Evolutionary conservation across 2,888 invertebrate genomes (phyloP).

Genomic region (Acronicta psi): DNA sequence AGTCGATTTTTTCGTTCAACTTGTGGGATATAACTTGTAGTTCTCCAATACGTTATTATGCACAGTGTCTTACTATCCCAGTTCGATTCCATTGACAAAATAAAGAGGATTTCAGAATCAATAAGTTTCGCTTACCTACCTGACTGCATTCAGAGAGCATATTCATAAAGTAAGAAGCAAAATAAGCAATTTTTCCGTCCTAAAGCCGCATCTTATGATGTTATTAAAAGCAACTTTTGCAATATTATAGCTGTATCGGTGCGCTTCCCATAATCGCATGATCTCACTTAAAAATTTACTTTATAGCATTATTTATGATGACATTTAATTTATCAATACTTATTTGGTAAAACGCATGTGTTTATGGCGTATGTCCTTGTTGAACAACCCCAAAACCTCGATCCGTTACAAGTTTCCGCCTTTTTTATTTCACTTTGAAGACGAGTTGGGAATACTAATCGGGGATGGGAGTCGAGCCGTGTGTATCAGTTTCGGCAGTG

Average conservation of each 20-base stretch:
- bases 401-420: slow-evolving; percentile 51
- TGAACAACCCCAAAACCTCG: slow-evolving; percentile 62
- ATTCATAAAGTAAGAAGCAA: not conserved
- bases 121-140: not conserved
- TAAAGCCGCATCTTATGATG: not conserved
- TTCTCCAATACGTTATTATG: too few species aligned
- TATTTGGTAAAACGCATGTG: slow-evolving; percentile 31
- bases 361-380: slow-evolving; percentile 52
- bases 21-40: too few species aligned
- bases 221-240: slow-evolving; percentile 5
- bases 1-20: too few species aligned
- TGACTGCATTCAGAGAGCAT: not conserved
- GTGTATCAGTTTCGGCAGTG: slow-evolving; percentile 38
- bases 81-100: too few species aligned
- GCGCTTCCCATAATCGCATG: slow-evolving; percentile 8
- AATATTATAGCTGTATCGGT: not conserved
- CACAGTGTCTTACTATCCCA: too few species aligned
- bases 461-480: slow-evolving; percentile 26
- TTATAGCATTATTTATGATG: slow-evolving; percentile 42
- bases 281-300: slow-evolving; percentile 23
- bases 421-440: slow-evolving; percentile 43
- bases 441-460: slow-evolving; percentile 50
- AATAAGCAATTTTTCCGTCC: not conserved
- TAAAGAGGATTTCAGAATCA: too few species aligned
- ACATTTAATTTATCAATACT: slow-evolving; percentile 30